A percentile compares a stretch with the other conserved stretches of the same genome.
These are phyloP conservation scores for Ictalurus furcatus DNA, from an alignment of 2,113 vertebrate genomes.

Conservation along the genomic window DNA sequence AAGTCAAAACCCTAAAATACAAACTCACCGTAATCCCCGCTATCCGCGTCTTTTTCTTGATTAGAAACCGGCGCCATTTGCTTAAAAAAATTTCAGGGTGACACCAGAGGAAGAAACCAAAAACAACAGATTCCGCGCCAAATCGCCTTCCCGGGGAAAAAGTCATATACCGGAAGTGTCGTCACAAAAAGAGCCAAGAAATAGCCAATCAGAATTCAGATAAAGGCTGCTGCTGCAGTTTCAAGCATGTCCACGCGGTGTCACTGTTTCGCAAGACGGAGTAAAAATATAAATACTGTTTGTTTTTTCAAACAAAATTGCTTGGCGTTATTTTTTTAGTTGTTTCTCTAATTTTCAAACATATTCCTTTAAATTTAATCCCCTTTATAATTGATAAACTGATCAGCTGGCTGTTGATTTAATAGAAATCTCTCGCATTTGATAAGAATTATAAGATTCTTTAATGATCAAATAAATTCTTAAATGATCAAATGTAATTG, in stretches of 20 bases:
- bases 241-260: not conserved
- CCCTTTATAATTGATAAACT: not conserved
- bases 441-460: not conserved
- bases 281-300: not conserved
- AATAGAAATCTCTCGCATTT: not conserved
- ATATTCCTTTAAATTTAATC: not conserved
- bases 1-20: not conserved
- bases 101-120: conserved; percentile 1
- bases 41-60: conserved; percentile 68
- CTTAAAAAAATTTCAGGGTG: not conserved
- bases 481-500: too few species aligned
- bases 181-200: too few species aligned
- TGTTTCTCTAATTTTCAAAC: not conserved
- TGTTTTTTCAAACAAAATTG: not conserved
- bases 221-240: not conserved
- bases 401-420: not conserved
- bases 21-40: conserved; percentile 62
- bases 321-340: not conserved
- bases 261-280: not conserved
- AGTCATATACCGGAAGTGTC: conserved; percentile 72
- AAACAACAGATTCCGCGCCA: conserved; percentile 73
- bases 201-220: conserved; percentile 10
- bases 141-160: conserved; percentile 73
- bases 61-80: conserved; percentile 73
- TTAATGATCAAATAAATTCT: too few species aligned